Evolutionary conservation across 2,113 vertebrate genomes (phyloP).

Genomic region (Pelusios castaneus): DNA sequence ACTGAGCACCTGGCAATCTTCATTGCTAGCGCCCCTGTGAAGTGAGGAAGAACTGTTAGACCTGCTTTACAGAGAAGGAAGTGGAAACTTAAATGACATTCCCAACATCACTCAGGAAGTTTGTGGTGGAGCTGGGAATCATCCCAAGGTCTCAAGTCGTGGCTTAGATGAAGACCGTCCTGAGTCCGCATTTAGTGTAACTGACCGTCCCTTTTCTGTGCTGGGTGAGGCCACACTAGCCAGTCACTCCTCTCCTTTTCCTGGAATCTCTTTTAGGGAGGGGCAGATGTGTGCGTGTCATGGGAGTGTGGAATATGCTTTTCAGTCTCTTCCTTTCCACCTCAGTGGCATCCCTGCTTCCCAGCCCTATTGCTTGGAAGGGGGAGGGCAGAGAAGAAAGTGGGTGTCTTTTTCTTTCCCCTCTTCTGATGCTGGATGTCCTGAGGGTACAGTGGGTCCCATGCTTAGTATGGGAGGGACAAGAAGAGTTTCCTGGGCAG

Average conservation of each 20-base stretch:
- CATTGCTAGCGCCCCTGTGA: not conserved
- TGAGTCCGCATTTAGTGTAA: not conserved
- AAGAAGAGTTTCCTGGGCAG: accelerated
- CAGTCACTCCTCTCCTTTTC: not conserved
- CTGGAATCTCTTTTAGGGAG: not conserved
- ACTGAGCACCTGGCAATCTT: not conserved
- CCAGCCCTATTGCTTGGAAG: not conserved
- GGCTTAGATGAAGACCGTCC: not conserved
- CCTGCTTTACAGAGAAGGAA: not conserved
- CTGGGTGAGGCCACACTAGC: not conserved
- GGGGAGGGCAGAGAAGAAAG: not conserved
- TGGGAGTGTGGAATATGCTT: not conserved
- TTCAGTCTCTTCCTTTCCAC: not conserved
- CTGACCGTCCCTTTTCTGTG: not conserved
- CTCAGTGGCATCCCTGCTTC: not conserved
- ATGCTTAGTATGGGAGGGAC: accelerated
- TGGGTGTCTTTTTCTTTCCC: not conserved
- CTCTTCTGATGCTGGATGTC: not conserved
- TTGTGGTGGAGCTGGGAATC: not conserved
- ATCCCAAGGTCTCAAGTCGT: not conserved
- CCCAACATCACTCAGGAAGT: not conserved
- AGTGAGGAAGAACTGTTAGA: not conserved
- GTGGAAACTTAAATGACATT: not conserved
- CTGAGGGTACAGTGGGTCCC: accelerated
- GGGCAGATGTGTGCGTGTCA: accelerated